Conservation (phyloP, 1,140 invertebrate genomes). For the Popillia japonica region DNA sequence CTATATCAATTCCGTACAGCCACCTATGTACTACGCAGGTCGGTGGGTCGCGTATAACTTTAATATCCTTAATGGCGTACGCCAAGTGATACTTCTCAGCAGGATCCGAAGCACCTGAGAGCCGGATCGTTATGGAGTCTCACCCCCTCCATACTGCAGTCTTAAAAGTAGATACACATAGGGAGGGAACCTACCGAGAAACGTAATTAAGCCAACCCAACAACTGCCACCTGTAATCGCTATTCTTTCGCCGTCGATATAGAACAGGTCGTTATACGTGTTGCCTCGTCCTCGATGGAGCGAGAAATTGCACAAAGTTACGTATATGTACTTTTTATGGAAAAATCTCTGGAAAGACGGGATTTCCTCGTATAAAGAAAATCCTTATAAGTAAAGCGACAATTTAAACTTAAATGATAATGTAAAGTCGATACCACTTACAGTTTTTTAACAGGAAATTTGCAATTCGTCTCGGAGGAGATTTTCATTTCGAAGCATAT, state of each 20-base stretch:
- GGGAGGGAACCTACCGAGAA: not conserved
- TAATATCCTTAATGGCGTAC: slow-evolving; percentile 14
- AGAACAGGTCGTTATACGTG: not conserved
- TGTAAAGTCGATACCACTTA: no score
- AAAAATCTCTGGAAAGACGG: no score
- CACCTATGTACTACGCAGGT: not conserved
- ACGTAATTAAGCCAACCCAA: not conserved
- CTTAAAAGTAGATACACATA: no score
- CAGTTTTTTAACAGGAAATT: no score
- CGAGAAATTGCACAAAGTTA: no score
- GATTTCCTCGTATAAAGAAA: no score
- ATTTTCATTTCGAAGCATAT: no score
- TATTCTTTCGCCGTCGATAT: not conserved
- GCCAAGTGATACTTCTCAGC: not conserved
- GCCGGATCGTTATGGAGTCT: not conserved
- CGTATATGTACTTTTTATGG: no score
- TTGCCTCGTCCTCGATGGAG: no score
- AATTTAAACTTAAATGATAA: no score
- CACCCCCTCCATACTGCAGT: not conserved
- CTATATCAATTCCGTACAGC: not conserved
- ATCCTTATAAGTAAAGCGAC: no score
- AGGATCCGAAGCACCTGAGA: not conserved
- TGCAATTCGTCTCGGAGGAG: no score
- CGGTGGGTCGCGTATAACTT: slow-evolving; percentile 2
- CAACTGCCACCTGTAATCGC: slow-evolving; percentile 16